A percentile compares a stretch with the other conserved stretches of the same genome.
These are phyloP conservation scores for Mycalesis mineus DNA, from an alignment of 2,888 invertebrate species.

Conservation along the genomic window DNA sequence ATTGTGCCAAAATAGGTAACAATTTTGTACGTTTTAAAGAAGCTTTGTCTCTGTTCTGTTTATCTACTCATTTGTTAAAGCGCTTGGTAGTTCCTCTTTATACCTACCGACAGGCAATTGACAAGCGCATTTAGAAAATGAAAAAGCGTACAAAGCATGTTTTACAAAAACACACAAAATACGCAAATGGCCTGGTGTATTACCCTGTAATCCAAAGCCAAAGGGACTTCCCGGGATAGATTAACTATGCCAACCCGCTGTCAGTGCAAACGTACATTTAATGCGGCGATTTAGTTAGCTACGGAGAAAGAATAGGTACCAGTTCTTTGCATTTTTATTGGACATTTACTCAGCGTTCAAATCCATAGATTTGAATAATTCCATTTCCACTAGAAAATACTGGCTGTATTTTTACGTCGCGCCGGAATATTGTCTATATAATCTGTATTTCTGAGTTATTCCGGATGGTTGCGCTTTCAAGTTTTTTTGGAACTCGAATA, in stretches of 20 bases:
- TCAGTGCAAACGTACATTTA: conserved; percentile 30
- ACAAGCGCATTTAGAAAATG: no score
- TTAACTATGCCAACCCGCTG: conserved; percentile 18
- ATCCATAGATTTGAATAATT: conserved; percentile 58
- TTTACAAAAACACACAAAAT: no score
- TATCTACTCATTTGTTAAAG: no score
- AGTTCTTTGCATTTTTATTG: conserved; percentile 68
- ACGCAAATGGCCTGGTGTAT: no score
- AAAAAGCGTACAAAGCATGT: no score
- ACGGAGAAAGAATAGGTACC: conserved; percentile 50
- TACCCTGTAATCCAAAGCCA: no score
- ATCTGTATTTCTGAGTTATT: background rate
- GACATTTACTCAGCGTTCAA: conserved; percentile 46
- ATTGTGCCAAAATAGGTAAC: no score
- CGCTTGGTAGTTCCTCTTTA: no score
- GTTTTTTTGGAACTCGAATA: background rate
- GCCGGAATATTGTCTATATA: conserved; percentile 8
- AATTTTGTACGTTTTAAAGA: no score
- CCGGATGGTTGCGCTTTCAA: background rate
- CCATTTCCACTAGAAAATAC: conserved; percentile 39
- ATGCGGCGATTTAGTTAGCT: conserved; percentile 54
- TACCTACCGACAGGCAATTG: no score
- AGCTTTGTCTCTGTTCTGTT: no score
- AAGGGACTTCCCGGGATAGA: no score
- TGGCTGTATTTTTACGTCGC: conserved; percentile 15